Conservation (phyloP, 2,113 vertebrate genomes). For the Delphinus delphis region DNA sequence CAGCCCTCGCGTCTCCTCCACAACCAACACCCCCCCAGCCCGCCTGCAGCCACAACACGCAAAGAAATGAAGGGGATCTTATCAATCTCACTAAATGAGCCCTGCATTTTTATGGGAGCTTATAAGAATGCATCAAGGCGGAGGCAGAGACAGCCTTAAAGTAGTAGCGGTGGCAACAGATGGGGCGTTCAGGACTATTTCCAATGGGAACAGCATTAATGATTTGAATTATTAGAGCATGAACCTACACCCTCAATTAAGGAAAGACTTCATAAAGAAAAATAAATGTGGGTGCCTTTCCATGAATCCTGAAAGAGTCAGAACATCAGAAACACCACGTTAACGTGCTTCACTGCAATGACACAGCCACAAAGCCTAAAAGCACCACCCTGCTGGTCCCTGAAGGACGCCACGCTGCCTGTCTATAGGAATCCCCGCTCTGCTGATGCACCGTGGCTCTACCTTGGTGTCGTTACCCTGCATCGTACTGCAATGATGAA, state of each 20-base stretch:
- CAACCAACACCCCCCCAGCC: neutral
- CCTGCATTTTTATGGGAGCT: slow-evolving; percentile 48
- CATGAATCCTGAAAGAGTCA: slow-evolving; percentile 52
- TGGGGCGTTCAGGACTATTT: slow-evolving; percentile 26
- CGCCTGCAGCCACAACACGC: neutral
- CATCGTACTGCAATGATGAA: slow-evolving; percentile 60
- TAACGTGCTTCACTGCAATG: slow-evolving; percentile 52
- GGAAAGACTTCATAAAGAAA: slow-evolving; percentile 67
- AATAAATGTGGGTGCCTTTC: slow-evolving; percentile 55
- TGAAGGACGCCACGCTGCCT: neutral
- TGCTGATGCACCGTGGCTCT: slow-evolving; percentile 45
- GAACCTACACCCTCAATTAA: slow-evolving; percentile 42
- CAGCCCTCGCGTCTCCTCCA: neutral
- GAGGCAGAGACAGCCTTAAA: slow-evolving; percentile 58
- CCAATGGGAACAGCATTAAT: slow-evolving; percentile 52
- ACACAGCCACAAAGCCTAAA: slow-evolving; percentile 50
- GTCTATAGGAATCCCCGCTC: slow-evolving; percentile 22
- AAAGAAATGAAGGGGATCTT: neutral
- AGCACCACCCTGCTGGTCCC: neutral
- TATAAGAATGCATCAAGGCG: slow-evolving; percentile 64
- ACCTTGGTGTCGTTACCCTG: slow-evolving; percentile 39
- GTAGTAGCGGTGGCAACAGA: slow-evolving; percentile 1
- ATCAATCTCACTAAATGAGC: slow-evolving; percentile 59
- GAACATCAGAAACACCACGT: slow-evolving; percentile 58
- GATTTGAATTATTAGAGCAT: slow-evolving; percentile 57